Percentiles rank a stretch among this genome's conserved stretches.
Evolutionary conservation across 2,888 invertebrate genomes (phyloP).

Genomic region (Punctoribates punctum): DNA sequence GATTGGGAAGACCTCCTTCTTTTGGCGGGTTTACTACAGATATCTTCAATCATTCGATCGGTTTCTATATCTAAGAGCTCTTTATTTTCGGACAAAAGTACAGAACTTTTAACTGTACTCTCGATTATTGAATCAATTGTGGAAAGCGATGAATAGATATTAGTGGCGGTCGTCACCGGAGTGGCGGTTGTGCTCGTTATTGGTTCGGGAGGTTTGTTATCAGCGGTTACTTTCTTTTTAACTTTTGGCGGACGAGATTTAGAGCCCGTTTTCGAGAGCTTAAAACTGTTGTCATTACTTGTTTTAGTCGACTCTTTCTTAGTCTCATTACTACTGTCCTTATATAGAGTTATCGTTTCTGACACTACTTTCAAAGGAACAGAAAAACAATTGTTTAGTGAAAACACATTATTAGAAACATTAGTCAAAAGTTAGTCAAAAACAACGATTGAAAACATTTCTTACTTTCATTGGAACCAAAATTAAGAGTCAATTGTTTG

Average conservation of each 20-base stretch:
- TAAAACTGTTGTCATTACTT: neutral
- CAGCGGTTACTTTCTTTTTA: slow-evolving; percentile 8
- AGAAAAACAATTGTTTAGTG: neutral
- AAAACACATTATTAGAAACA: neutral
- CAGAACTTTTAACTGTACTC: slow-evolving; percentile 14
- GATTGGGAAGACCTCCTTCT: neutral
- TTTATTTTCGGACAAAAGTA: neutral
- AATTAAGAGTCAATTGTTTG: neutral
- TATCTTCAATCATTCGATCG: neutral
- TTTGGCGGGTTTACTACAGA: neutral
- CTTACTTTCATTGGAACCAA: slow-evolving; percentile 12
- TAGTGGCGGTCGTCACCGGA: neutral
- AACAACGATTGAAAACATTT: neutral
- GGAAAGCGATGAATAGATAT: neutral
- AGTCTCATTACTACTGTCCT: neutral
- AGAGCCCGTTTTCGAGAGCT: neutral
- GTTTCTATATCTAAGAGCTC: slow-evolving; percentile 1
- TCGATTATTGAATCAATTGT: slow-evolving; percentile 6
- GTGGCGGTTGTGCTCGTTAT: neutral
- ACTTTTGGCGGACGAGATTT: slow-evolving; percentile 1
- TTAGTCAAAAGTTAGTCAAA: neutral
- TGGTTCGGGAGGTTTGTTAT: neutral
- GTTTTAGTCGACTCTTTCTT: slow-evolving; percentile 3
- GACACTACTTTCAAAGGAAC: neutral
- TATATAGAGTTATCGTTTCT: neutral